These are phyloP conservation scores for Sceliomorpha sp. DNA, from an alignment of 2,888 invertebrate genomes.

Conservation along the genomic window DNA sequence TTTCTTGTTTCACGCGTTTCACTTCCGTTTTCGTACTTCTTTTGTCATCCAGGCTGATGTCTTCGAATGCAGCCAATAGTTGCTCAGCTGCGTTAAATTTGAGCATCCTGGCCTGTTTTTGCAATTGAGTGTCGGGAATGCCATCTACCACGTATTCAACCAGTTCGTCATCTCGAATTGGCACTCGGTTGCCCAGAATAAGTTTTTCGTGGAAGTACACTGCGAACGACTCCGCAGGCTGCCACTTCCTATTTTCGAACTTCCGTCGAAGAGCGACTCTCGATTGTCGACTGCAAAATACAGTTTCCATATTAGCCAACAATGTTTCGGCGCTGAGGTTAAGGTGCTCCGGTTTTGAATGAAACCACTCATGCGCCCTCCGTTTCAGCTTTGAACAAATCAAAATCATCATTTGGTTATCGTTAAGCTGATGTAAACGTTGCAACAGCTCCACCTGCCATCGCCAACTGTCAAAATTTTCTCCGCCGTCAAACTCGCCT, in stretches of 20 bases:
- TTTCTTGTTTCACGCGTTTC: background rate
- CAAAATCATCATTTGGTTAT: conserved; percentile 21
- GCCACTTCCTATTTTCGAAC: conserved; percentile 48
- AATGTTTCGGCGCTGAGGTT: conserved; percentile 5
- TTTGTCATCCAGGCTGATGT: conserved; percentile 12
- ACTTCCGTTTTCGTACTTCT: background rate
- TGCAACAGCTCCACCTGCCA: conserved; percentile 27
- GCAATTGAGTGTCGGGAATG: conserved; percentile 28
- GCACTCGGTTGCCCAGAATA: conserved; percentile 39
- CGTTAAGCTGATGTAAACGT: conserved; percentile 14
- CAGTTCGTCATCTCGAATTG: conserved; percentile 35
- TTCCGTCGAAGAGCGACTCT: conserved; percentile 24
- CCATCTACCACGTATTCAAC: conserved; percentile 50
- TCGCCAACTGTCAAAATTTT: conserved; percentile 28
- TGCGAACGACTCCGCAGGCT: conserved; percentile 24
- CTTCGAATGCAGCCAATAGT: conserved; percentile 29
- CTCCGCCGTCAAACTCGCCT: conserved; percentile 20
- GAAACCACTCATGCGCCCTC: conserved; percentile 36
- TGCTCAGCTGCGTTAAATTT: conserved; percentile 16
- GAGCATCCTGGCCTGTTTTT: conserved; percentile 40
- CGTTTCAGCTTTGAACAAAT: conserved; percentile 24
- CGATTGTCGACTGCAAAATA: conserved; percentile 42
- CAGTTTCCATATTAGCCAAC: conserved; percentile 10
- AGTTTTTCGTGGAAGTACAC: conserved; percentile 49
- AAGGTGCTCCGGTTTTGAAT: conserved; percentile 37